Evolutionary conservation across 2,888 invertebrate species (phyloP).

Genomic region (Clistopyga incitator): DNA sequence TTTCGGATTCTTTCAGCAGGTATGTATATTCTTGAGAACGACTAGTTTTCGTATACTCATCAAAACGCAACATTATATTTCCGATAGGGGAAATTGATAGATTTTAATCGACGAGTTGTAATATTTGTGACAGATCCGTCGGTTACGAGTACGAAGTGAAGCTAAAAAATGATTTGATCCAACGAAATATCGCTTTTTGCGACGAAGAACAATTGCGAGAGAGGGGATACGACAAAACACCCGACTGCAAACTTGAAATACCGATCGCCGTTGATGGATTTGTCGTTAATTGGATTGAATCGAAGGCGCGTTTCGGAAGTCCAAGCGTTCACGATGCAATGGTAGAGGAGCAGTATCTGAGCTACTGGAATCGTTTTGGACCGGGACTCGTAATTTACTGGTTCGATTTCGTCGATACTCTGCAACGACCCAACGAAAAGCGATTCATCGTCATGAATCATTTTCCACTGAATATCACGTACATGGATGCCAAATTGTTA

Average conservation of each 20-base stretch:
- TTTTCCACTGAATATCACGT: conserved; percentile 88
- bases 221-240: conserved; percentile 97
- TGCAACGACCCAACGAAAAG: conserved; percentile 85
- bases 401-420: conserved; percentile 93
- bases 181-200: conserved; percentile 87
- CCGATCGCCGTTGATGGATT: conserved; percentile 94
- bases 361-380: conserved; percentile 98
- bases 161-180: conserved; percentile 87
- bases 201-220: conserved; percentile 93
- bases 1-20: conserved; percentile 92
- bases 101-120: too few relatives aligned
- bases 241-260: conserved; percentile 95
- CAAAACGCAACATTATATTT: too few relatives aligned
- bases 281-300: conserved; percentile 97
- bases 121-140: conserved; percentile 86
- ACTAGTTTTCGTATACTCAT: not conserved
- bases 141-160: conserved; percentile 95
- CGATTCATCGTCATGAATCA: conserved; percentile 87
- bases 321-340: conserved; percentile 92
- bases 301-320: conserved; percentile 97
- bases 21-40: conserved; percentile 77
- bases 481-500: conserved; percentile 78
- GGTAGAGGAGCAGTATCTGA: conserved; percentile 92
- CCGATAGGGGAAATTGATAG: not conserved
- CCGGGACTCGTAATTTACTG: conserved; percentile 97